Base-by-base conservation (phyloP, 2,113 vertebrate genomes). In the Romanogobio albipinnatus region DNA sequence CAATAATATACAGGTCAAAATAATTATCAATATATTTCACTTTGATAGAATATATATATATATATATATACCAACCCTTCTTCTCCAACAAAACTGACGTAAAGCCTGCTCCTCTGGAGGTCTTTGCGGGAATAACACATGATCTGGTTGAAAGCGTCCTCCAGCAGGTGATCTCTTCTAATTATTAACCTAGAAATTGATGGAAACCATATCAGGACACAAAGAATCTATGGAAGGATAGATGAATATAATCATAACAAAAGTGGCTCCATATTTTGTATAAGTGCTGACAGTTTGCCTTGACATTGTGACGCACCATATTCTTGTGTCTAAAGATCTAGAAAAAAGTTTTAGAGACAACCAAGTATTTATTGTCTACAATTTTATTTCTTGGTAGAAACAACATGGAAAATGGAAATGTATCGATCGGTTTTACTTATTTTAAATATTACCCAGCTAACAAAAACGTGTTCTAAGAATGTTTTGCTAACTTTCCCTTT, bases 71-170 rank as follows among this genome's bases (percentile, higher is more conserved):
- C 97, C 96, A 90, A 99, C 98, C 98, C 98, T 90, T 99, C 98
- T 91, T 99, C 98, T 70, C 98, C 98, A 3, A 99, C 96, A 39
- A 99, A 99, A 0, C 97, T 98, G 90, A 99, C 97, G 43, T 99
- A 99, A 19, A 99, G 96, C 89, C 99, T 99, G 90, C 97, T 99
- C 89, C 97, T 96, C 92, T 99, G 98, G 64, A 99, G 93, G 88
- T 99, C 98, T 92, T 99, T 99, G 79, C 97, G 96, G 74, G 98
- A 98, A 89, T 98, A 99, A 84, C 97, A 98, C 98, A 99, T 99
- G 88, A 99, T 99, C 94, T 99, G 98, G 90, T 99, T 99, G 81
- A 99, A 99, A 90, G 97, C 98, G 83, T 99, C 98, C 92, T 99
- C 98, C 81, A 99, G 93, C 87, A 99, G 95, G 90, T 99, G 98